phyloP scores from a whole-genome alignment of 2,113 vertebrate species.

The Gallinago jamesoni region DNA sequence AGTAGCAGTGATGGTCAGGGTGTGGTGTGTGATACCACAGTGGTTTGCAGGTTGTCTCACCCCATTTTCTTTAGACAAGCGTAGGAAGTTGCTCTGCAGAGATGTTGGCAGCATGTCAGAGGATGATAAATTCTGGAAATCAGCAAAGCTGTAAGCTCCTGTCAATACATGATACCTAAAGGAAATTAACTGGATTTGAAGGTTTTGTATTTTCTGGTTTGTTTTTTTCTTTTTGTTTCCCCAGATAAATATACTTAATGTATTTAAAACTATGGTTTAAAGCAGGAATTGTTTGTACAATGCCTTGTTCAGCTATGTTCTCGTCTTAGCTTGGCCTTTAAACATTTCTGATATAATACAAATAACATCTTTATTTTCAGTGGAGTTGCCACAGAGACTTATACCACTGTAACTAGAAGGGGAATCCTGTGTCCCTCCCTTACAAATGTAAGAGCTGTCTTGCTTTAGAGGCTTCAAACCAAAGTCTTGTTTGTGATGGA shows the following conservation, averaged over 20 bases:
- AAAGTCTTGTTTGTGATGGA: background rate
- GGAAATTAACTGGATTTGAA: constrained; percentile 29
- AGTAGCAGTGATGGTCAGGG: background rate
- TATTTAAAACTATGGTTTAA: background rate
- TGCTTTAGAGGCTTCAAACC: background rate
- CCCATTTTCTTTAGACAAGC: constrained; percentile 75
- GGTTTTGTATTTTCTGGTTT: background rate
- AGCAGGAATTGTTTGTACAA: background rate
- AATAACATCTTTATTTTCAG: background rate
- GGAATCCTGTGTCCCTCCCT: background rate
- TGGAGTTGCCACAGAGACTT: background rate
- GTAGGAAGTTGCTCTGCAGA: constrained; percentile 78
- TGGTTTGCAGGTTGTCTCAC: constrained; percentile 71
- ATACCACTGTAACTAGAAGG: background rate
- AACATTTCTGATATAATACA: background rate
- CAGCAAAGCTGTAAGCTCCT: constrained; percentile 72
- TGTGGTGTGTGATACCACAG: background rate
- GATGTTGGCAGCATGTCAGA: constrained; percentile 75
- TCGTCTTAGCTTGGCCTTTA: background rate
- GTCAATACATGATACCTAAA: constrained; percentile 84
- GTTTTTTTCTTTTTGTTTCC: too few relatives aligned
- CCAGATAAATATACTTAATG: background rate
- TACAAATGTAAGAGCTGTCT: background rate
- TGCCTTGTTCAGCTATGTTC: background rate
- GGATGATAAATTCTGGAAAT: constrained; percentile 73